Percentiles rank a stretch among this genome's conserved stretches.
Evolutionary conservation across 2,888 invertebrate species (phyloP).

Genomic region (Chaitophorus viminalis): DNA sequence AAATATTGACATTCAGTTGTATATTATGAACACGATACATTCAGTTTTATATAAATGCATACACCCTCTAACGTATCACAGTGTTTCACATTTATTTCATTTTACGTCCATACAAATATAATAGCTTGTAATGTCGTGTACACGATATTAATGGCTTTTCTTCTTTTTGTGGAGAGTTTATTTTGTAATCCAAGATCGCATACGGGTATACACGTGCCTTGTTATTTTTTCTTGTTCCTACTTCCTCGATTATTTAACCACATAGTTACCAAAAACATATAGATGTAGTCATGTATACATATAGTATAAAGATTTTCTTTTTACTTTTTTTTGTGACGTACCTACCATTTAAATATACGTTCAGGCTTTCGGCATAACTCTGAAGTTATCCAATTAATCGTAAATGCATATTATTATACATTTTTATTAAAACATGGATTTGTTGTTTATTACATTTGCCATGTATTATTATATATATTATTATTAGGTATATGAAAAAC

Average conservation of each 20-base stretch:
- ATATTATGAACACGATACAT: not conserved
- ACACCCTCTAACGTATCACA: not conserved
- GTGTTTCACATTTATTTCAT: slow-evolving; percentile 1
- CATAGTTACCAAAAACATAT: too few relatives aligned
- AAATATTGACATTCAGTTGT: not conserved
- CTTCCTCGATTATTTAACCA: slow-evolving; percentile 9
- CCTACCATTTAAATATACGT: not conserved
- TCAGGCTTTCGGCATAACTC: not conserved
- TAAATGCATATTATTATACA: not conserved
- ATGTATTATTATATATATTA: too few relatives aligned
- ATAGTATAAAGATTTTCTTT: not conserved
- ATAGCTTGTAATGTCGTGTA: not conserved
- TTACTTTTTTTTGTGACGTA: not conserved
- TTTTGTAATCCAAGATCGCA: slow-evolving; percentile 7
- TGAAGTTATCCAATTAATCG: not conserved
- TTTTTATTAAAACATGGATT: not conserved
- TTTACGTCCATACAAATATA: not conserved
- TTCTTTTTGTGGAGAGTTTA: not conserved
- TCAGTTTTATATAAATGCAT: not conserved
- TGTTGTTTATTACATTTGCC: not conserved
- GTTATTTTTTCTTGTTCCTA: not conserved
- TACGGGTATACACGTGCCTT: not conserved
- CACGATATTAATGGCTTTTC: not conserved
- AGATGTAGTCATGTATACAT: too few relatives aligned
- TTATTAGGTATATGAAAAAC: too few relatives aligned